Base-by-base conservation (phyloP, 2,888 invertebrate species). In the Cremastobaeus sp. region DNA sequence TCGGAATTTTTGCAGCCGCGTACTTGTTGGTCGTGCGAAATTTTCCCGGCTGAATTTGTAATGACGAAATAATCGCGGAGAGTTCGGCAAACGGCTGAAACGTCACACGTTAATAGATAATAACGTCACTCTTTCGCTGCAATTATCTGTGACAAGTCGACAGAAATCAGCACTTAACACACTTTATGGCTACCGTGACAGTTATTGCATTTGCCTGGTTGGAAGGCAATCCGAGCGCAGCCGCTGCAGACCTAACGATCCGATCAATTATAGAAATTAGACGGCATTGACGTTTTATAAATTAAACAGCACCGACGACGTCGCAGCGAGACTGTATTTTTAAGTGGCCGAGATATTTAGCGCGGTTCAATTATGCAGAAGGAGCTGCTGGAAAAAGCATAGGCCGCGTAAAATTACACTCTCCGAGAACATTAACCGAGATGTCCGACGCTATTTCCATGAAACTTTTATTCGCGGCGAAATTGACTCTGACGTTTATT, bases 121-220 rank as follows among this genome's bases (percentile, higher is more conserved):
- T 72, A 66, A 54, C 66, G 60, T 57, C 68, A 68, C 68, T 62
- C 66, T 68, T 73, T 73, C 66, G 54, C 39, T 32, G 73, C 66
- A 69, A 64, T 74, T 69, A 69, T 74, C 68, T 59, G 64, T 74
- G 69, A 74, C 74, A 64, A 74, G 64, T 54, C 57, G 57, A 69
- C 69, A 66, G 71, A 71, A 70, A 72, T 74, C 72, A 55, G 72
- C 72, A 72, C 72, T 74, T 59, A 66, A 70, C 60, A 74, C 73
- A 68, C 64, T 73, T 72, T 71, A 75, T 59, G 54, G 69, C 11
- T 25, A 45, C 34, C 43, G 71, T 74, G 68, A 73, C 73, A 68
- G 74, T 76, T 74, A 69, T 77, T 72, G 72, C 68, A 52, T 71
- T 74, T 65, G 62, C 60, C 68, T 45, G 41, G 59, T 66, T 71